Percentiles rank a stretch among this genome's conserved stretches.
Conservation (phyloP, 2,888 invertebrate genomes). For the Tineola bisselliella region DNA sequence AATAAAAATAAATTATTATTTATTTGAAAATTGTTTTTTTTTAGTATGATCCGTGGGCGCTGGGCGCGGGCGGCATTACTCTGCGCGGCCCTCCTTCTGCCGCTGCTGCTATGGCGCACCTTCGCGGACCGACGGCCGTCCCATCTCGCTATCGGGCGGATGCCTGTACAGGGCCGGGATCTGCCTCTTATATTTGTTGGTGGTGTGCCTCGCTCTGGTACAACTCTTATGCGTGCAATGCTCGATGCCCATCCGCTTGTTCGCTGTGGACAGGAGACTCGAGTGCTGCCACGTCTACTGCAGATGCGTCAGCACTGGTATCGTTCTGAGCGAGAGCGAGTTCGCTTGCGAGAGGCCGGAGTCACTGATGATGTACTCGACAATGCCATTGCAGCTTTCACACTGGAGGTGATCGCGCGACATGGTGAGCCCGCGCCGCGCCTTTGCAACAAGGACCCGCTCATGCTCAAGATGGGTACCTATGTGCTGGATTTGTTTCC, state of each 20-base stretch:
- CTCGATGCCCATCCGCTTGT: conserved; percentile 97
- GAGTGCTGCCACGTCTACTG: conserved; percentile 95
- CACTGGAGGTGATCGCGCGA: conserved; percentile 93
- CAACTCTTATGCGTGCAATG: conserved; percentile 97
- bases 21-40: no score
- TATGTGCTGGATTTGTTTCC: conserved; percentile 95
- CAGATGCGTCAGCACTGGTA: conserved; percentile 97
- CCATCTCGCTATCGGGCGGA: conserved; percentile 6
- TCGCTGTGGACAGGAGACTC: conserved; percentile 96
- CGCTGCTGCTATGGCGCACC: conserved; percentile 17
- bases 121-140: conserved; percentile 12
- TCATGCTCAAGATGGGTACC: conserved; percentile 95
- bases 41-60: conserved; percentile 22
- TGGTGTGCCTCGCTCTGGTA: conserved; percentile 97
- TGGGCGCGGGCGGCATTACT: conserved; percentile 18
- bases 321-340: conserved; percentile 90
- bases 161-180: conserved; percentile 72
- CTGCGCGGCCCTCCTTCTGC: neutral
- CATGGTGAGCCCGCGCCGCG: conserved; percentile 96
- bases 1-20: no score
- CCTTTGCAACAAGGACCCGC: conserved; percentile 98
- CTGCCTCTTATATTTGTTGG: conserved; percentile 97
- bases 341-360: conserved; percentile 92
- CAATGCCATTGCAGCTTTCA: conserved; percentile 96
- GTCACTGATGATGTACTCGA: conserved; percentile 91